phyloP scores from a whole-genome alignment of 2,797 vertebrate genomes.

The Chiloscyllium punctatum region DNA sequence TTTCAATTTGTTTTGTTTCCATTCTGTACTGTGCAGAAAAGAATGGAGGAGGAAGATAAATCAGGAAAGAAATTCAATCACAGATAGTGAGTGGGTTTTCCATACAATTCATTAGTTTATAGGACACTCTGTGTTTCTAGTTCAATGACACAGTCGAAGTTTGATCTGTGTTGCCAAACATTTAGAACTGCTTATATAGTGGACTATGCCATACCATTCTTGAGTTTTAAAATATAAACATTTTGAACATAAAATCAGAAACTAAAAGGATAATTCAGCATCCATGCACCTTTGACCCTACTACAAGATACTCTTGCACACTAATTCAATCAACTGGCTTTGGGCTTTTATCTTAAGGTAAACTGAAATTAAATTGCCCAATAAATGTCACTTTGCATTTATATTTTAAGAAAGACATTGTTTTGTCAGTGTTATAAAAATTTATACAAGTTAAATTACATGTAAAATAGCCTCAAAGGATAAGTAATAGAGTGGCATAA shows the following conservation, averaged over 20 bases:
- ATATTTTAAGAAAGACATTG: not conserved
- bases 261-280: not conserved
- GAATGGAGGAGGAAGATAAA: not conserved
- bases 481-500: not conserved
- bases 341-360: not conserved
- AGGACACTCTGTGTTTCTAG: not conserved
- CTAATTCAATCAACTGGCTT: not conserved
- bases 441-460: not conserved
- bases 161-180: not conserved
- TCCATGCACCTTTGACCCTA: not conserved
- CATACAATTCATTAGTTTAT: not conserved
- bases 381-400: constrained; percentile 19
- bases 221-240: not conserved
- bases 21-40: not conserved
- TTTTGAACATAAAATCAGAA: not conserved
- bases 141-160: not conserved
- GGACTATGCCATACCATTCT: not conserved
- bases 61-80: not conserved
- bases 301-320: not conserved
- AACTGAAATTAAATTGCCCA: not conserved
- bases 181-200: not conserved
- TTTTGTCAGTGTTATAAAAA: not conserved
- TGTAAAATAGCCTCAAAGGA: not conserved
- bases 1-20: not conserved
- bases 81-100: not conserved